phyloP scores from a whole-genome alignment of 2,797 vertebrate genomes.

The Avahi laniger region DNA sequence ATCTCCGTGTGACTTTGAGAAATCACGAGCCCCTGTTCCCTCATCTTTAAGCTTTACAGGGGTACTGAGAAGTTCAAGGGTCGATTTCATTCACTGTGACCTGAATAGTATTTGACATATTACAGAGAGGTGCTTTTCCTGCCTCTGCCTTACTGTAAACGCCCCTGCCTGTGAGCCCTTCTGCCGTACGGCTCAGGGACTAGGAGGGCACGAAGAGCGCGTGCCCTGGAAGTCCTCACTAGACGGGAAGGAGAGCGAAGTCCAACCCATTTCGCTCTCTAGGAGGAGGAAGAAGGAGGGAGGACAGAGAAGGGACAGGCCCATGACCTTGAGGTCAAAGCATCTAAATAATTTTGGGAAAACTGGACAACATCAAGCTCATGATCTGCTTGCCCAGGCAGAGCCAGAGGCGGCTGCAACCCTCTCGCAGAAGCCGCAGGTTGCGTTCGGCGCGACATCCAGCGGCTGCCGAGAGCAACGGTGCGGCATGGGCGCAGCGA shows the following conservation, averaged over 20 bases:
- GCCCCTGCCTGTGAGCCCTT: background rate
- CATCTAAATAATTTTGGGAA: background rate
- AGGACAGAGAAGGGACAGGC: background rate
- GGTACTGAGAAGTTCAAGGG: background rate
- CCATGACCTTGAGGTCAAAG: background rate
- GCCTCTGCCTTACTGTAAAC: background rate
- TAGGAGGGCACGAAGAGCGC: background rate
- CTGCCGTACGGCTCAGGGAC: no score
- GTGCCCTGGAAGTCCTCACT: background rate
- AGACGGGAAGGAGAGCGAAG: background rate
- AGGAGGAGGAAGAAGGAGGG: background rate
- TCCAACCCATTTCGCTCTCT: background rate
- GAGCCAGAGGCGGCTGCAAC: no score
- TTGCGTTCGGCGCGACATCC: fast-evolving
- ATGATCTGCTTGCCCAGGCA: fast-evolving
- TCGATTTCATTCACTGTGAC: background rate
- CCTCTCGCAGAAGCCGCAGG: fast-evolving
- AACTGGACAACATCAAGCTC: background rate
- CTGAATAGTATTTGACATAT: background rate
- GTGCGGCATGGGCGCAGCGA: background rate
- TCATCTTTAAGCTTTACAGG: background rate
- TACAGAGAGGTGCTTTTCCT: background rate
- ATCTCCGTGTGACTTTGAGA: background rate
- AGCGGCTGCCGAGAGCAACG: fast-evolving
- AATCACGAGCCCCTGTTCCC: background rate